Base-by-base conservation (phyloP, 2,113 vertebrate species). In the Tympanuchus pallidicinctus region DNA sequence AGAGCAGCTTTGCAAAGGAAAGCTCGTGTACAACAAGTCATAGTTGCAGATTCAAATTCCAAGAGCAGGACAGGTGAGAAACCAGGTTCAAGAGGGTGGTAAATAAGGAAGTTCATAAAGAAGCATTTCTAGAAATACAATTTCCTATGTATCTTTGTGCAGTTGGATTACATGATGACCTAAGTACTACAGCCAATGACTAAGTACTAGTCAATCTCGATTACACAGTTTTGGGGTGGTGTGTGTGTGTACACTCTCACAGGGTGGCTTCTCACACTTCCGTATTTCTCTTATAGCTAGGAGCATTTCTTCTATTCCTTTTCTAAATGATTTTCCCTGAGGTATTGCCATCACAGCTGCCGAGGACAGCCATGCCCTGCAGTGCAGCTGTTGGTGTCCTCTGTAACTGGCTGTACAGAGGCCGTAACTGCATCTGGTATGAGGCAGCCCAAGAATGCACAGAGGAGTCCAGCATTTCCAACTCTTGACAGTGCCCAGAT, bases 401-500 rank as follows among this genome's bases (percentile, higher is more conserved):
- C 38, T 70, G 54, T 36, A 43, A 69, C 32, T 3, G 1, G 34
- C 22, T 6, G 24, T 20, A 11, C 40, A 40, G 40, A 38, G 38
- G 38, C 38, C 10, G 38, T 38, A 38, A 38, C 9, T 38, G 38
- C 10, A 32, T 10, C 19, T 0, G 0, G 48, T 36, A 2, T 0
- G 0, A 25, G 36, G 42, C 56, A 50, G 56, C 24, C 56, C 40
- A 3, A 1, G 17, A 8, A 7, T 54, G 61, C 36, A 40, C 24
- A 63, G 36, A 24, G 27, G 19, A 7, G 0, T 27, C 9, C 36
- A 6, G 5, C 18, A 38, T 13, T 4, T 8, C 27, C 22, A 63
- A 63, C 9, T 17, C 5, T 61, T 60, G 36, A 11, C 78, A 56
- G 27, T 1, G 3, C 43, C 48, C 14, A 28, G 22, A 24, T 34